Conservation (phyloP, 1,140 invertebrate species). For the Mya arenaria region DNA sequence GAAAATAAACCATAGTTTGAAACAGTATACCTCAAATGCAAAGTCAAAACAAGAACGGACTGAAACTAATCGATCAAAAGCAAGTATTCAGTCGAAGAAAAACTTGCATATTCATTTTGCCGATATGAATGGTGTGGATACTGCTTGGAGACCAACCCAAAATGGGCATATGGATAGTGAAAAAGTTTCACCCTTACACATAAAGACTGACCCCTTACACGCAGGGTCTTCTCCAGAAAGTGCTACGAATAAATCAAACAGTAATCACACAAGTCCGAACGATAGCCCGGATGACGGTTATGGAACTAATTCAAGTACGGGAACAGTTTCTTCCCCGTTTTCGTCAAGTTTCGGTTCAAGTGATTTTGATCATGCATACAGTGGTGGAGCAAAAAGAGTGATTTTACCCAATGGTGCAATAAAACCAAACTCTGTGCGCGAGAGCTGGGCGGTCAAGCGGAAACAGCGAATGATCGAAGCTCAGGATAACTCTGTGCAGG, state of each 20-base stretch:
- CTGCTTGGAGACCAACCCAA: not conserved
- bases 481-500: conserved; percentile 65
- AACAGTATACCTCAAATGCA: conserved; percentile 53
- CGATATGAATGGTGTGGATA: conserved; percentile 30
- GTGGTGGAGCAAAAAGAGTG: conserved; percentile 31
- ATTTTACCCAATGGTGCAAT: conserved; percentile 56
- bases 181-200: conserved; percentile 33
- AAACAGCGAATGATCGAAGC: conserved; percentile 64
- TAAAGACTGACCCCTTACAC: conserved; percentile 11
- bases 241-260: conserved; percentile 32
- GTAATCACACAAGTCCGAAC: conserved; percentile 40
- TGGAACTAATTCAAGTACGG: conserved; percentile 68
- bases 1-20: conserved; percentile 66
- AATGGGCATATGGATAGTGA: not conserved
- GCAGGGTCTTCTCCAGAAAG: conserved; percentile 2
- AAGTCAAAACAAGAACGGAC: conserved; percentile 13
- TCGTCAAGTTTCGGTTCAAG: conserved; percentile 64
- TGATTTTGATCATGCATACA: conserved; percentile 39
- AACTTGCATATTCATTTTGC: conserved; percentile 43
- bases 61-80: conserved; percentile 40
- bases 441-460: conserved; percentile 64
- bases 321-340: conserved; percentile 69
- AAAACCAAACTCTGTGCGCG: conserved; percentile 55
- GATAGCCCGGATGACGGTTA: conserved; percentile 68
- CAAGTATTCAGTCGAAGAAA: conserved; percentile 34